These are phyloP conservation scores for Rhyacophila brunnea DNA, from an alignment of 1,140 invertebrate species.

Conservation along the genomic window DNA sequence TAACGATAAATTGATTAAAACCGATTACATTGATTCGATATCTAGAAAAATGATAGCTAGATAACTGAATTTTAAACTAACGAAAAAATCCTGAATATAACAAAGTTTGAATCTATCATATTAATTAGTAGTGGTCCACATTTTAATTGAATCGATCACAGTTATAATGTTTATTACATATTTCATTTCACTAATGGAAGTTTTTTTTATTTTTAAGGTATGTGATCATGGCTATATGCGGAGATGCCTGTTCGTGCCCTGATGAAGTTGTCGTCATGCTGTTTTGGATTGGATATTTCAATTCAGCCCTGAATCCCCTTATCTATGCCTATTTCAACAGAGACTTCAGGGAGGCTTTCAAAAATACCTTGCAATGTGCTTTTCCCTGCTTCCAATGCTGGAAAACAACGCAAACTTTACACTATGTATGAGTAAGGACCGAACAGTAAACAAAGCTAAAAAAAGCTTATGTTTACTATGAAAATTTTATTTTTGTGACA, in stretches of 20 bases:
- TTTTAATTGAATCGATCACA: too few relatives aligned
- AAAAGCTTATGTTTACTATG: too few relatives aligned
- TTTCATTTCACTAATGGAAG: too few relatives aligned
- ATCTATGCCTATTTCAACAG: slow-evolving; percentile 99
- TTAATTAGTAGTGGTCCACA: not conserved
- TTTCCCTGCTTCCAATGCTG: slow-evolving; percentile 67
- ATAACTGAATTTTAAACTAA: too few relatives aligned
- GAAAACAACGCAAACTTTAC: slow-evolving; percentile 46
- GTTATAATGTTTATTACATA: too few relatives aligned
- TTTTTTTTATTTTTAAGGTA: slow-evolving; percentile 61
- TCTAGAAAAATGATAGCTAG: too few relatives aligned
- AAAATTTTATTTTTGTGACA: too few relatives aligned
- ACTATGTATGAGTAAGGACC: slow-evolving; percentile 41
- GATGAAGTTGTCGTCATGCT: slow-evolving; percentile 76
- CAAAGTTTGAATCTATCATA: too few relatives aligned
- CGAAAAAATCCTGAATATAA: too few relatives aligned
- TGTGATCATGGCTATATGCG: slow-evolving; percentile 82
- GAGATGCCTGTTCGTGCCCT: slow-evolving; percentile 76
- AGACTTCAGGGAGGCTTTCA: slow-evolving; percentile 96
- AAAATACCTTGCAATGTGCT: slow-evolving; percentile 84
- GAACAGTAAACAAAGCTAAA: too few relatives aligned
- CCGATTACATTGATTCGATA: too few relatives aligned
- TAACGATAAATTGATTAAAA: too few relatives aligned
- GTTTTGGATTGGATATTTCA: slow-evolving; percentile 88
- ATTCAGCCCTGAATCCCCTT: slow-evolving; percentile 94